Conservation (phyloP, 2,113 vertebrate genomes). For the Trichechus manatus region DNA sequence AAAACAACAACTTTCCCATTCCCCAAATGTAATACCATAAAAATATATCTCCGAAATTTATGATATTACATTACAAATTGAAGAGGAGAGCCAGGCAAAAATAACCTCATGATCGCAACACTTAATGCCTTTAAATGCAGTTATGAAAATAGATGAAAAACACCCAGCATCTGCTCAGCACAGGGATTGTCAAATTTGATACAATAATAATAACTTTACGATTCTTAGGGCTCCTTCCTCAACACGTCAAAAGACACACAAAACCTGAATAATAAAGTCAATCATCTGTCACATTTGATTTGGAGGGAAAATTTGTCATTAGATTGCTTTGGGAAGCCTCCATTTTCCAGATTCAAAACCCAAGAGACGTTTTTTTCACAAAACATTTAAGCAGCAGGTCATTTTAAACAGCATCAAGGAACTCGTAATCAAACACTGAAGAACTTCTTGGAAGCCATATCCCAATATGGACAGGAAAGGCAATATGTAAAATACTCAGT, state of each 20-base stretch:
- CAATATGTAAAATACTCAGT: not conserved
- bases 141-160: constrained; percentile 53
- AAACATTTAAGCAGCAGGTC: not conserved
- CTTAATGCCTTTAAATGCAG: constrained; percentile 65
- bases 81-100: constrained; percentile 38
- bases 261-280: constrained; percentile 50
- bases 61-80: not conserved
- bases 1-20: constrained; percentile 57
- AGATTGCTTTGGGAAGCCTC: not conserved
- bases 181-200: constrained; percentile 58
- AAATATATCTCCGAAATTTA: constrained; percentile 50
- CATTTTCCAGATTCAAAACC: not conserved
- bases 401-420: not conserved
- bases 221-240: not conserved
- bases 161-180: constrained; percentile 32
- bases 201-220: constrained; percentile 22
- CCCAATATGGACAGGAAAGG: not conserved
- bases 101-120: not conserved
- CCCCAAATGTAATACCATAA: constrained; percentile 1
- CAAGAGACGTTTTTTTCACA: not conserved
- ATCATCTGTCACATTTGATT: constrained; percentile 53
- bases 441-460: not conserved
- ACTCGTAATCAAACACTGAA: not conserved
- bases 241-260: constrained; percentile 37
- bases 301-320: not conserved